A percentile compares a stretch with the other conserved stretches of the same genome.
phyloP scores from a whole-genome alignment of 2,888 invertebrate species.

The Suillia variegata region DNA sequence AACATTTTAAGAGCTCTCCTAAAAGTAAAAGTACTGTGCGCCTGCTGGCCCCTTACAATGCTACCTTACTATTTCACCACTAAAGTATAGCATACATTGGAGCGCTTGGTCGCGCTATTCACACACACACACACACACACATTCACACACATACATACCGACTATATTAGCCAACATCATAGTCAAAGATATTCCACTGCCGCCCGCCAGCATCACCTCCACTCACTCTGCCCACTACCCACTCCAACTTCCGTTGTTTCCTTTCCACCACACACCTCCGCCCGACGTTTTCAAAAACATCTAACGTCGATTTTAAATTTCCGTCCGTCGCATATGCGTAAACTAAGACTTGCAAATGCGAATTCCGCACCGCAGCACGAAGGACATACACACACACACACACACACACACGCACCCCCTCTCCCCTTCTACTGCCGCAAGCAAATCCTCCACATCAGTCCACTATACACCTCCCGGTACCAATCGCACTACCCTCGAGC shows the following conservation, averaged over 20 bases:
- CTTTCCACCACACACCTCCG: constrained; percentile 22
- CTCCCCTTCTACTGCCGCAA: constrained; percentile 32
- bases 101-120: too few relatives aligned
- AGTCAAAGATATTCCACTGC: constrained; percentile 22
- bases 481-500: too few relatives aligned
- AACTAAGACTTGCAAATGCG: constrained; percentile 42
- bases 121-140: constrained; percentile 17
- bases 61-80: too few relatives aligned
- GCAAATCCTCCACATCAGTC: background rate
- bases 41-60: too few relatives aligned
- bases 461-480: background rate
- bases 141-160: constrained; percentile 16
- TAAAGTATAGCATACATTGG: too few relatives aligned
- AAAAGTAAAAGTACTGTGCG: too few relatives aligned
- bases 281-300: constrained; percentile 26
- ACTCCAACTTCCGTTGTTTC: too few relatives aligned
- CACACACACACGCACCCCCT: constrained; percentile 19
- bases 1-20: too few relatives aligned
- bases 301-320: constrained; percentile 45
- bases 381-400: constrained; percentile 21
- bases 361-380: constrained; percentile 28
- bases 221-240: constrained; percentile 31
- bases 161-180: background rate
- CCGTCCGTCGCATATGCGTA: constrained; percentile 27
- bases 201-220: constrained; percentile 21